Evolutionary conservation across 2,113 vertebrate genomes (phyloP).

Genomic region (Megalops atlanticus): DNA sequence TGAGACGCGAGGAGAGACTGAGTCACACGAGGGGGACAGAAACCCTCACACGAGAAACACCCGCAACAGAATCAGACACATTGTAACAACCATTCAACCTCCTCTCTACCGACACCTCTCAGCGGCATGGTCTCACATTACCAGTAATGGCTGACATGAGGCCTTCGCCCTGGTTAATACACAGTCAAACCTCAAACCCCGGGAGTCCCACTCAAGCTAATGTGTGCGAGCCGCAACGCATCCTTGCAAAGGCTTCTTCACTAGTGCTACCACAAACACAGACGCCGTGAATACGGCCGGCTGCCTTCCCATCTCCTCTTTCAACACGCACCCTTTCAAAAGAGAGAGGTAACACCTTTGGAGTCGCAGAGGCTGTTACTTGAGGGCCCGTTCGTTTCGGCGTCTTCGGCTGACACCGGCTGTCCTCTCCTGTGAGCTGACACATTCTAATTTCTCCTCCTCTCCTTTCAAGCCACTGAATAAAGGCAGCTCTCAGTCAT

Average conservation of each 20-base stretch:
- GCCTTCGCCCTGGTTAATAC: no score
- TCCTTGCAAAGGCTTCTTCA: slow-evolving; percentile 20
- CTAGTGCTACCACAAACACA: slow-evolving; percentile 17
- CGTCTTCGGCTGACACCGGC: slow-evolving; percentile 33
- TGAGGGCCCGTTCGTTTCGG: background rate
- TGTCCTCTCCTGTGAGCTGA: slow-evolving; percentile 46
- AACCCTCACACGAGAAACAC: no score
- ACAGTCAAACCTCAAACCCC: no score
- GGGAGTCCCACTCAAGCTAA: no score
- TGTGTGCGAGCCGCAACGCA: background rate
- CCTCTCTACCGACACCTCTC: no score
- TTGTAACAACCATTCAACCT: no score
- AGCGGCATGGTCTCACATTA: no score
- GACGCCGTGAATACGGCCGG: background rate
- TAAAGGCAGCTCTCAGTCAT: slow-evolving; percentile 59
- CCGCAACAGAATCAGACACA: no score
- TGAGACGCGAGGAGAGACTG: slow-evolving; percentile 43
- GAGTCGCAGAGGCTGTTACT: slow-evolving; percentile 13
- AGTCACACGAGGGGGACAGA: no score
- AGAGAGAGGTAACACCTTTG: slow-evolving; percentile 13
- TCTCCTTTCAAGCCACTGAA: slow-evolving; percentile 48
- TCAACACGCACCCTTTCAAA: slow-evolving; percentile 14
- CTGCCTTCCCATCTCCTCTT: background rate
- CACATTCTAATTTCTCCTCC: slow-evolving; percentile 44
- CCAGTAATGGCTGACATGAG: no score